Base-by-base conservation (phyloP, 2,888 invertebrate species). In the Macrosoma leucophasiata region DNA sequence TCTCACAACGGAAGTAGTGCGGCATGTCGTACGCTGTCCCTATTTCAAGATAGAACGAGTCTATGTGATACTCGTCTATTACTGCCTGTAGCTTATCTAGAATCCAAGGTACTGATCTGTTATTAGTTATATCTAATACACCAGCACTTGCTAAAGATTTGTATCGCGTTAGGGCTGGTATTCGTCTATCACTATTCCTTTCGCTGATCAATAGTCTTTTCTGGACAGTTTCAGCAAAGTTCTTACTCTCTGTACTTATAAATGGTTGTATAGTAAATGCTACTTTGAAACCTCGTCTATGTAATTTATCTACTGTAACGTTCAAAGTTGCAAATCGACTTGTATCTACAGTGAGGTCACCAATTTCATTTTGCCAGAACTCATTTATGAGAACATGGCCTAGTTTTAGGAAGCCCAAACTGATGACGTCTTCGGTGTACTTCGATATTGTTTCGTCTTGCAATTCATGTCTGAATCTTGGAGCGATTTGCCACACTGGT, bases 201-300 rank as follows among this genome's bases (percentile, higher is more conserved):
- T 95, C 94, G n/a, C 90, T 91, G 22, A 95, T 89, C 2, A 95
- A 69, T n/a, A 94, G 62, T 33, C 90, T 86, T 33, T 89, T 89
- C 29, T 88, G 86, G 1, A 95, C 92, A 1, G 94, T 91, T 50
- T 93, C 91, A 31, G 89, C 90, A 60, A 96, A 96, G 54, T 92
- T 94, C 2, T 78, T 76, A 45, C 96, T 95, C 54, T 95, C 94
- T 0, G 95, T 94, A 30, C 93, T 92, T 17, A 96, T 91, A 62
- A 94, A 97, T 0, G 97, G 96, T 58, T 96, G 95, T 0, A 96
- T 88, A n/a, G 94, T 92, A 46, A 97, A 90, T 0, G 92, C 93
- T 8, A 97, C 91, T 56, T 93, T 89, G 46, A 96, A 97, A 1
- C 95, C 95, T 43, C 95, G 84, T 17, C 95, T 86, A 45, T 92